Evolutionary conservation across 2,888 invertebrate genomes (phyloP), one percentile per base, ranked within the genome.

Genomic region (Nipponacmea schrenckii): DNA sequence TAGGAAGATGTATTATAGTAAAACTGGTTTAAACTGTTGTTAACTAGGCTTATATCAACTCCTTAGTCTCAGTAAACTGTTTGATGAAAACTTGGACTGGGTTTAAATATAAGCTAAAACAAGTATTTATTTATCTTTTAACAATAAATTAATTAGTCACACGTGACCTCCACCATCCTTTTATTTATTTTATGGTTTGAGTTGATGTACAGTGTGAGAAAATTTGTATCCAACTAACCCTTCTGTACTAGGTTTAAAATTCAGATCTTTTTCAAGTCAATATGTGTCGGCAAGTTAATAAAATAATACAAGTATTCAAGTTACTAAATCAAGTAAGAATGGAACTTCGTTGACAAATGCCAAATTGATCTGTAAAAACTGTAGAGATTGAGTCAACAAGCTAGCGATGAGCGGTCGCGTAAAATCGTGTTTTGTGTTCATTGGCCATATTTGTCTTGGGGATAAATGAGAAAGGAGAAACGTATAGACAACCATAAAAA

Each of bases 391-490:
- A 56, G 56, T 56, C 56, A 56, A 56, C 56, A 56, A 24, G 20
- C 20, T 20, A 56, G 24, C 20, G 56, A 56, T 24, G 56, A 56
- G 24, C 56, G 24, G 56, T 24, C 56, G 56, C 56, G 56, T 56
- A 56, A 56, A 56, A 24, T 56, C 56, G 56, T 56, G 56, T 56
- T 56, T 56, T 56, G 56, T 56, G 56, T 56, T 56, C 56, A 56
- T 10, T 56, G 56, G 56, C 24, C 56, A 56, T 56, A 56, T 56
- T 56, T 56, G 56, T 56, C 56, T 56, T 56, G 24, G 15, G 56
- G 56, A 56, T 56, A 24, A 56, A 56, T 56, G 20, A 20, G 24
- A 56, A 20, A 56, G 56, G 24, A 24, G 24, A 56, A 56, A 20
- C 20, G 56, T 56, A 56, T 56, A 24, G 56, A 12, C 56, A 56